Base-by-base conservation (phyloP, 2,797 vertebrate species). In the Buceros bicornis region DNA sequence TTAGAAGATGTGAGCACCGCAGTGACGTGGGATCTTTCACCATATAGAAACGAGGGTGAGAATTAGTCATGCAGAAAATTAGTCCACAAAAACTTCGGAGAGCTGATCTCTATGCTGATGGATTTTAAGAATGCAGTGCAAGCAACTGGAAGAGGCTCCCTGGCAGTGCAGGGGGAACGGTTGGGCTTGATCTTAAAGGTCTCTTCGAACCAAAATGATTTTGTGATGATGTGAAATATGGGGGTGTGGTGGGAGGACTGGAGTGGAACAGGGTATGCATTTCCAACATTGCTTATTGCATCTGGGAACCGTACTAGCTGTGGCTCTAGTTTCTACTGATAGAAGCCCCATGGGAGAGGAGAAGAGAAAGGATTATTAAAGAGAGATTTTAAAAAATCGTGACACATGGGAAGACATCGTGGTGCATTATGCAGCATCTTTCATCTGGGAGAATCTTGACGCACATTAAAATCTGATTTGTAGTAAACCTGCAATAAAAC, bases 31-130 rank as follows among this genome's bases (percentile, higher is more conserved):
- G 70, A 82, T 56, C 47, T 69, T 82, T 70, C 67, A 50, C 45
- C 53, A 84, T 56, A 50, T 3, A 77, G 77, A 90, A 95, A 94
- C 1, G 31, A 94, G 71, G 28, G 20, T 57, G 17, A 33, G 74
- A 94, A 92, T 80, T 70, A 54, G 45, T 79, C 91, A 89, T 90
- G 94, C 82, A 93, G 77, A 71, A 96, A 95, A 93, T 95, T 79
- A 95, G 91, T 81, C 70, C 60, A 60, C 0, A 0, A 66, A 88
- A 79, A 56, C 35, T 33, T 84, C 73, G 86, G 62, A 45, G 50
- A 91, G 51, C 65, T 95, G 76, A 73, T 96, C 40, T 93, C 47
- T 87, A 94, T 94, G 95, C 82, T 95, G 91, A 90, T 86, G 43
- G 10, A 42, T 61, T 95, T 78, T 47, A 83, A 82, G 69, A 74